Evolutionary conservation across 2,888 invertebrate species (phyloP), one percentile per base, ranked within the genome.

Genomic region (Lithophane leautieri): DNA sequence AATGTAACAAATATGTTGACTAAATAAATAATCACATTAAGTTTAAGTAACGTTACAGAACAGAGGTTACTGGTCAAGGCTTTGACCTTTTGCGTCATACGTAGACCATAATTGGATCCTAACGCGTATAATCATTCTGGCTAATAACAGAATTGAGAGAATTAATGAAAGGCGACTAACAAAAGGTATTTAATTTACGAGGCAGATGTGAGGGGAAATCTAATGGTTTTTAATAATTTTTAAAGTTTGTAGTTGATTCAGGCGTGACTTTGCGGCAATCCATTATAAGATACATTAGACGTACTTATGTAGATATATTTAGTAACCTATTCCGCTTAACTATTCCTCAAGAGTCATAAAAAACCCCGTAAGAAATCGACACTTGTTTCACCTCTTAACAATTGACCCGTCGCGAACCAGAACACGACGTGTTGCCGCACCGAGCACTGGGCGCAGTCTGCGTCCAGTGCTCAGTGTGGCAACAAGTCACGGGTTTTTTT

Each of bases 21-120:
- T 62, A 82, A 82, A 66, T 62, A 54, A 63, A 62, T 69, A 63
- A 66, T 66, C 58, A 54, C 14, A 66, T 61, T 76, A 66, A 50
- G 54, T 66, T 54, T 34, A 61, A 44, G 16, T 79, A 56, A 73
- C 22, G 56, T 6, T 82, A 62, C 7, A 56, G 61, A 61, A 63
- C 28, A n/a, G 52, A 67, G 83, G 70, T 58, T 40, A 34, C 8
- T 12, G 42, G 47, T 73, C 79, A 86, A 76, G 83, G 86, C 54
- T 66, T 14, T 66, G 76, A 72, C 71, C 60, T 62, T n/a, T 85
- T 74, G 82, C 70, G 40, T 19, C 54, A 73, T 16, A 58, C 8
- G 3, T 25, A 56, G 7, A 25, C 70, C 40, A 73, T 71, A 54
- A 34, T 16, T 66, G 16, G 28, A 6, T 14, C 22, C 14, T 28